Percentiles rank a stretch among this genome's conserved stretches.
Evolutionary conservation across 2,888 invertebrate species (phyloP).

Genomic region (Orchesella flavescens): DNA sequence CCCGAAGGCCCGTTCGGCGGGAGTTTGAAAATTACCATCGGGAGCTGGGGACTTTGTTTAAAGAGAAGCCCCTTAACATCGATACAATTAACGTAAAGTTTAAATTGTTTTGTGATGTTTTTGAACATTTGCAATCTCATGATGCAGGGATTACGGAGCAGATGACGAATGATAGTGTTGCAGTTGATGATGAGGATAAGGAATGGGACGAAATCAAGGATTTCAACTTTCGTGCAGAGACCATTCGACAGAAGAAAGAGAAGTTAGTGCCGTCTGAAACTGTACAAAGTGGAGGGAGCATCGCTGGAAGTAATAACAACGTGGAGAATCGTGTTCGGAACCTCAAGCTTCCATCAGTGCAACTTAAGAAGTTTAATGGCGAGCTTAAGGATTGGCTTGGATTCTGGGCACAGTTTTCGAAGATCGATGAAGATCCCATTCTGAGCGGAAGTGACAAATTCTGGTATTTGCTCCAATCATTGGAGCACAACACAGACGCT

Average conservation of each 20-base stretch:
- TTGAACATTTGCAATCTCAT: neutral
- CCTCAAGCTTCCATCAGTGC: conserved; percentile 66
- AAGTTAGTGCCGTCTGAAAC: neutral
- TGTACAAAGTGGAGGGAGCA: neutral
- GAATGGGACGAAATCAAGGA: neutral
- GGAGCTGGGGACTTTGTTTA: no score
- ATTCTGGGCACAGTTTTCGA: conserved; percentile 72
- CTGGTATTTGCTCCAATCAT: conserved; percentile 69
- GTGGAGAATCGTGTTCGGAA: neutral
- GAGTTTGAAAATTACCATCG: no score
- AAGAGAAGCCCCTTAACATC: neutral
- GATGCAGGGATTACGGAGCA: neutral
- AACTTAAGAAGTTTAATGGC: conserved; percentile 71
- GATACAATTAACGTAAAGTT: neutral
- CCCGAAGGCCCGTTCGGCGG: no score
- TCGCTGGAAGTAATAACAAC: neutral
- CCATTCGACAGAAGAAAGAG: neutral
- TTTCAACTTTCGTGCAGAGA: neutral
- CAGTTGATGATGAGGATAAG: neutral
- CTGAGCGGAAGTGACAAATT: conserved; percentile 62
- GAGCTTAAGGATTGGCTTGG: conserved; percentile 70
- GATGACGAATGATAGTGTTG: neutral
- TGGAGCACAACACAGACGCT: conserved; percentile 67
- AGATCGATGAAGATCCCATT: conserved; percentile 69
- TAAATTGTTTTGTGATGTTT: neutral